Evolutionary conservation across 2,888 invertebrate genomes (phyloP), one percentile per base, ranked within the genome.

Genomic region (Nemapogon koenigi): DNA sequence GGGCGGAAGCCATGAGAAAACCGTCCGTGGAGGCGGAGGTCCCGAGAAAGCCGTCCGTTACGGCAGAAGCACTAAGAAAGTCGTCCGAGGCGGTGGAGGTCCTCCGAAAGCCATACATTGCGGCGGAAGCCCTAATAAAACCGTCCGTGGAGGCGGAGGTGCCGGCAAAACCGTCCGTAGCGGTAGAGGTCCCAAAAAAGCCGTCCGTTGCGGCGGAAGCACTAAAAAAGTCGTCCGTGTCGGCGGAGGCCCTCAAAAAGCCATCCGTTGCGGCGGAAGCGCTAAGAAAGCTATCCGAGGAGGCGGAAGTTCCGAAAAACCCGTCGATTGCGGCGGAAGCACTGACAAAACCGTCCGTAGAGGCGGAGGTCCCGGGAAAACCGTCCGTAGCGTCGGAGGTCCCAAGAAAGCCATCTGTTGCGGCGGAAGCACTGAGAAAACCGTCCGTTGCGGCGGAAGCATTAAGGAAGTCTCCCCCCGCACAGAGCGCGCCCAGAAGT

Each of bases 331-430:
- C 26, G 43, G 13, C 43, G 40, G 48, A 49, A 31, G 50, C 59
- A n/a, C 48, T 55, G 14, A 16, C 55, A 27, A 64, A 64, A 49
- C 62, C 62, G 0, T 55, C 62, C 50, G 48, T 48, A 11, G 47
- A 44, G 10, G 38, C 44, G 11, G 45, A 46, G 11, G 50, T 58
- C 11, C 45, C 43, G 13, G 53, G 48, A 17, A 35, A 31, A 6
- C 48, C 53, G 31, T 41, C 45, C 8, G 40, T 42, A 4, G 40
- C 52, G 7, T 59, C 69, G 26, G 57, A 59, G 17, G 57, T 28
- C 31, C 31, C 8, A 16, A 15, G 31, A 15, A 43, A 61, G 61
- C 14, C 54, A 60, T 8, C 68, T 64, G n/a, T 62, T 60, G 38
- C 58, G 7, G 16, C 18, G 11, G 36, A 15, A 29, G 27, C 30